Evolutionary conservation across 2,113 vertebrate genomes (phyloP).

Genomic region (Psilopogon haemacephalus): DNA sequence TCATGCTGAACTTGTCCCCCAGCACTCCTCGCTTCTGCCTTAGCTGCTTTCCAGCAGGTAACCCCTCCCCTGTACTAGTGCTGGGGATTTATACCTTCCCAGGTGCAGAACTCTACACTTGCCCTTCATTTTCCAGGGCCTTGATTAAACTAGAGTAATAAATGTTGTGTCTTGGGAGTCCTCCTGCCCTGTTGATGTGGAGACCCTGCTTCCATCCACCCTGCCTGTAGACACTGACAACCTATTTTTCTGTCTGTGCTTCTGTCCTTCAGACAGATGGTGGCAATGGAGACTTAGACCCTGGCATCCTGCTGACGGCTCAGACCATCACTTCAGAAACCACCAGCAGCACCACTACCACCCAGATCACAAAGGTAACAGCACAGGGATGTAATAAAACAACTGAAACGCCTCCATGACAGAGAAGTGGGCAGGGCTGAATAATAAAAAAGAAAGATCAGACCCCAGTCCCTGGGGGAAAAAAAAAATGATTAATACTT

Average conservation of each 20-base stretch:
- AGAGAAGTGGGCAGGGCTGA: not conserved
- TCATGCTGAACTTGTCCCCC: too few species aligned
- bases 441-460: not conserved
- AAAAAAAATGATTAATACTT: not conserved
- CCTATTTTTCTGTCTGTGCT: constrained; percentile 17
- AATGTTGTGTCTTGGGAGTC: rapidly evolving
- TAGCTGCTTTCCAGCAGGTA: too few species aligned
- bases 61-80: too few species aligned
- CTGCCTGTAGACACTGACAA: not conserved
- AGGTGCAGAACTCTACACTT: too few species aligned
- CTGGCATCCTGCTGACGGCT: constrained; percentile 90
- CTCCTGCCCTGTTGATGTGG: not conserved
- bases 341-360: constrained; percentile 96
- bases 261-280: constrained; percentile 82
- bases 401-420: rapidly evolving
- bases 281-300: constrained; percentile 82
- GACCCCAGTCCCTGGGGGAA: not conserved
- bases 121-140: not conserved
- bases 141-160: not conserved
- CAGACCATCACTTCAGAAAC: constrained; percentile 98
- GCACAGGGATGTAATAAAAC: rapidly evolving
- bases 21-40: too few species aligned
- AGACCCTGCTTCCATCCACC: not conserved
- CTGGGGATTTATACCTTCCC: too few species aligned
- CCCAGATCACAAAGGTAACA: constrained; percentile 97